Evolutionary conservation across 2,797 vertebrate species (phyloP), one percentile per base, ranked within the genome.

Genomic region (Tympanoctomys barrerae): DNA sequence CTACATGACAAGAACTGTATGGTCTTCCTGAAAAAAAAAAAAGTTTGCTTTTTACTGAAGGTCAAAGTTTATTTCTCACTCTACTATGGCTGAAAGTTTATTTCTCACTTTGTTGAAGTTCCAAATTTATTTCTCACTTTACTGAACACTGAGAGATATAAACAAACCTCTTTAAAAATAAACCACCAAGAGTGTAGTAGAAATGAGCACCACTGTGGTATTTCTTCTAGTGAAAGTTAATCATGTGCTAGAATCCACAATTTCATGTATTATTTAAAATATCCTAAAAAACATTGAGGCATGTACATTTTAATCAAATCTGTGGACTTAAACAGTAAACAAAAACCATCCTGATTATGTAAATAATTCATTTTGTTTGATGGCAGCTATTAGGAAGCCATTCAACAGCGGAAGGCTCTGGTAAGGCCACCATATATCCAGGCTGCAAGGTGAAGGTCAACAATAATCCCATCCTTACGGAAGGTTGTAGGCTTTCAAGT

Each of bases 91-190:
- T 93, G 70, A 95, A 89, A 93, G 57, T 86, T 90, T 73, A 79
- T 71, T 88, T 96, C 77, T 89, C 39, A 81, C 33, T 89, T 87
- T 96, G 19, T 54, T 87, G 71, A 89, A 96, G 49, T 94, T 86
- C 36, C 71, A 87, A 95, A 75, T 92, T 89, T 88, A 93, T 83
- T 96, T 91, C 68, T 78, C 64, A 84, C 91, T 96, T 89, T 96
- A 66, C 64, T 78, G 57, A 96, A 95, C 49, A 81, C n/a, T 80
- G n/a, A n/a, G 59, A 66, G 26, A 68, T 80, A 83, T 68, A 93
- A 96, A 91, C 89, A 94, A 92, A 61, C 36, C 26, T 81, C 81
- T 95, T 78, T 4, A 77, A 94, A 91, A 93, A 84, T 79, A 95
- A 91, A 87, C 87, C 22, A 22, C 9, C 8, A 87, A 79, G 68